Percentiles rank a stretch among this genome's conserved stretches.
These are phyloP conservation scores for Chiloscyllium punctatum DNA, from an alignment of 2,797 vertebrate species.

Conservation along the genomic window DNA sequence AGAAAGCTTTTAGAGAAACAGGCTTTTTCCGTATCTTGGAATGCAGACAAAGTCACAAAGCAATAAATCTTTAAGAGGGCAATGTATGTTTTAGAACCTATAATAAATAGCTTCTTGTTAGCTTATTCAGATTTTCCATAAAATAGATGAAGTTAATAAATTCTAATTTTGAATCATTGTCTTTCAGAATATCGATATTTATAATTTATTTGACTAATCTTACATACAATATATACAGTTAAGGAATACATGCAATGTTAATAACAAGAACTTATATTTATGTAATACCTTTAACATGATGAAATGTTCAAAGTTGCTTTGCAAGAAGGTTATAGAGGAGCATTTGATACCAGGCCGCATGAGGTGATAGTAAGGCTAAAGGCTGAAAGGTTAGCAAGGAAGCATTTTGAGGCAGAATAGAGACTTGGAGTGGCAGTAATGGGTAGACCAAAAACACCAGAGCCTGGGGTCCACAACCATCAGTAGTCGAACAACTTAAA, in stretches of 20 bases:
- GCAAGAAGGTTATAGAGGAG: not conserved
- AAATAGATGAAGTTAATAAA: not conserved
- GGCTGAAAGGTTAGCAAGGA: too few species aligned
- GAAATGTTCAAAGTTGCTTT: too few species aligned
- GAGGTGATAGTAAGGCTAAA: too few species aligned
- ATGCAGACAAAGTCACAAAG: slow-evolving; percentile 13
- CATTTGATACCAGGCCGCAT: too few species aligned
- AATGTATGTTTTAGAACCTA: not conserved
- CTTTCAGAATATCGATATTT: not conserved
- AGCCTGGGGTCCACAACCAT: too few species aligned
- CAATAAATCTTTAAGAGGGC: slow-evolving; percentile 2
- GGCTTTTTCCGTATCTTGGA: not conserved
- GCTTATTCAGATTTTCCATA: not conserved
- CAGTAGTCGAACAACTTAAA: too few species aligned
- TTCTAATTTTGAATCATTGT: not conserved
- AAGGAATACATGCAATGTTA: not conserved
- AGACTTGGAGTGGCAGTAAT: too few species aligned
- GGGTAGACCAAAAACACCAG: too few species aligned
- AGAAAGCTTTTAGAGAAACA: slow-evolving; percentile 17
- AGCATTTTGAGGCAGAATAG: too few species aligned
- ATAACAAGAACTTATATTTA: not conserved
- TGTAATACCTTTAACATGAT: not conserved
- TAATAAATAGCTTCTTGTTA: not conserved
- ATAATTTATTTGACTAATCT: not conserved
- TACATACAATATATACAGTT: not conserved